Percentiles rank a stretch among this genome's conserved stretches.
Conservation (phyloP, 2,888 invertebrate species). For the Cyrtodaria siliqua region DNA sequence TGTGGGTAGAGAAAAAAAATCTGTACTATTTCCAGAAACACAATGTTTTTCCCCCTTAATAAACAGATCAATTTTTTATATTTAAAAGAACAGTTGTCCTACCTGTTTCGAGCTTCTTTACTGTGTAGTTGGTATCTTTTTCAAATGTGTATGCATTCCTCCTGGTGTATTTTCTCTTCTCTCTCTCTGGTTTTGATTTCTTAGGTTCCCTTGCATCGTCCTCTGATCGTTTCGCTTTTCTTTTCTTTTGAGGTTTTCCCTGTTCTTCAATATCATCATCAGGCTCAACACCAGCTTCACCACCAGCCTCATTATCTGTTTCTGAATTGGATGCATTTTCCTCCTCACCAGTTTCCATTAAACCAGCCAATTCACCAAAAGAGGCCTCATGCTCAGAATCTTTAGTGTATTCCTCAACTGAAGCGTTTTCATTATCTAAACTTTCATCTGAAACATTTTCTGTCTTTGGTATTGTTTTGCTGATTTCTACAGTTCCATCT, state of each 20-base stretch:
- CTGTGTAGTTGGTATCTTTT: slow-evolving; percentile 40
- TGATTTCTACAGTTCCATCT: not conserved
- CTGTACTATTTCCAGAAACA: too few species aligned
- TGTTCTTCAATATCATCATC: not conserved
- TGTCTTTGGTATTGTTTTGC: too few species aligned
- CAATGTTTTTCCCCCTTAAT: too few species aligned
- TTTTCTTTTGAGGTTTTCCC: slow-evolving; percentile 1
- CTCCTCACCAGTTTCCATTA: slow-evolving; percentile 8
- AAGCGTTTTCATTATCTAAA: too few species aligned
- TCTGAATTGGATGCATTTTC: not conserved
- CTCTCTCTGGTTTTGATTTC: not conserved
- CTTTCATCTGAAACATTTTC: too few species aligned
- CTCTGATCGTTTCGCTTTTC: not conserved
- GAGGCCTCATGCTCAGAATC: too few species aligned
- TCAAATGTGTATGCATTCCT: slow-evolving; percentile 44
- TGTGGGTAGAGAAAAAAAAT: too few species aligned
- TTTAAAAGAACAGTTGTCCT: not conserved
- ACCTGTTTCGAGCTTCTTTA: not conserved
- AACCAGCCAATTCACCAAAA: not conserved
- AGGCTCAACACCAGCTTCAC: not conserved
- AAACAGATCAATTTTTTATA: not conserved
- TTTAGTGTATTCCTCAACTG: too few species aligned
- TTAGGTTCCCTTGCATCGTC: not conserved
- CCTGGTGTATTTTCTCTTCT: slow-evolving; percentile 27
- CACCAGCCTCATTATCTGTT: not conserved